A percentile compares a stretch with the other conserved stretches of the same genome.
Evolutionary conservation across 2,888 invertebrate species (phyloP).

Genomic region (Agonum fuliginosum): DNA sequence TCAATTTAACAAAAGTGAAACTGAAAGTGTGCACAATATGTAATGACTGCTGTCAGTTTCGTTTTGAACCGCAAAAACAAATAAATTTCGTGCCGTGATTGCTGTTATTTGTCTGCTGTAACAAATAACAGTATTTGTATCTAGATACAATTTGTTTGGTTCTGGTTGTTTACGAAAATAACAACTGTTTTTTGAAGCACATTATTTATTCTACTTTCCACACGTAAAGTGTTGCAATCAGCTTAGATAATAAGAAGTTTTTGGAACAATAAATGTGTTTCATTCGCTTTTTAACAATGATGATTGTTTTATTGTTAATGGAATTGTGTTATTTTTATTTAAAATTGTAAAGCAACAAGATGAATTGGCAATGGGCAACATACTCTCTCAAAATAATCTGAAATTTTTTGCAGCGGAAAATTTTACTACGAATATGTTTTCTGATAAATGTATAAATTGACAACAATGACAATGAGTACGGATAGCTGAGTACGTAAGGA

Average conservation of each 20-base stretch:
- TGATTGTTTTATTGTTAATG: too few relatives aligned
- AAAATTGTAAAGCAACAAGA: too few relatives aligned
- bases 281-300: too few relatives aligned
- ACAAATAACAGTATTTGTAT: neutral
- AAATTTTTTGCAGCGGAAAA: too few relatives aligned
- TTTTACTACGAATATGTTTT: too few relatives aligned
- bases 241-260: neutral
- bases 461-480: too few relatives aligned
- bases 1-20: neutral
- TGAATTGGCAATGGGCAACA: too few relatives aligned
- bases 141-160: neutral
- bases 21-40: neutral
- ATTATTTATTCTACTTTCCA: neutral
- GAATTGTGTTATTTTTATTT: too few relatives aligned
- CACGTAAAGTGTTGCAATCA: neutral
- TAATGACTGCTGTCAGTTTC: neutral
- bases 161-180: neutral
- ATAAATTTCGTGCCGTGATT: neutral
- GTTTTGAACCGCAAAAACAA: neutral
- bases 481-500: too few relatives aligned
- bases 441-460: too few relatives aligned
- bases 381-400: too few relatives aligned
- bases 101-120: neutral
- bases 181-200: neutral
- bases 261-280: too few relatives aligned